Percentiles rank a stretch among this genome's conserved stretches.
Conservation (phyloP, 2,888 invertebrate genomes). For the Sclerodermus sp. region DNA sequence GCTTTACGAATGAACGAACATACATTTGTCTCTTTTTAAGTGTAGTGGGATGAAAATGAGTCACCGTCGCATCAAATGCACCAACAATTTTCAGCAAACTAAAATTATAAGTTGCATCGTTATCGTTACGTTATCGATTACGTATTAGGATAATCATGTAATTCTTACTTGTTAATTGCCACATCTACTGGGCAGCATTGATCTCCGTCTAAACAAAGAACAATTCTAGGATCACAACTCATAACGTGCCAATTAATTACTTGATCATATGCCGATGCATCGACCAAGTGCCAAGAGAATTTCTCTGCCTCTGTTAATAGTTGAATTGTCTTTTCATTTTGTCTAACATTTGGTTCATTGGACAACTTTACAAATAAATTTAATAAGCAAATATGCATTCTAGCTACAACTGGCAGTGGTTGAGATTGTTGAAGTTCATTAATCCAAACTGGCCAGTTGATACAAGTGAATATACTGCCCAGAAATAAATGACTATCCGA, state of each 20-base stretch:
- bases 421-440: constrained; percentile 54
- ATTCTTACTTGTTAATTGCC: constrained; percentile 63
- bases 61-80: constrained; percentile 60
- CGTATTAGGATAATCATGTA: neutral
- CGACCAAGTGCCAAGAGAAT: constrained; percentile 69
- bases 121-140: neutral
- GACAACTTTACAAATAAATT: constrained; percentile 73
- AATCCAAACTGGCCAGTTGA: constrained; percentile 70
- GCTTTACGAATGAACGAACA: constrained; percentile 64
- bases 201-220: constrained; percentile 58
- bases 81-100: constrained; percentile 67
- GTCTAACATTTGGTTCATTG: constrained; percentile 71
- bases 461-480: constrained; percentile 69
- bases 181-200: constrained; percentile 63
- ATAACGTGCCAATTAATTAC: constrained; percentile 75
- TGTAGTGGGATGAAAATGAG: constrained; percentile 58
- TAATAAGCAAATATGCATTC: constrained; percentile 67
- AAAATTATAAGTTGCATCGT: neutral
- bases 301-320: constrained; percentile 65
- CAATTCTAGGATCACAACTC: constrained; percentile 71
- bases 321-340: constrained; percentile 59
- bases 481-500: constrained; percentile 74
- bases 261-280: constrained; percentile 65
- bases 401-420: constrained; percentile 55
- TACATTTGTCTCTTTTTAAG: constrained; percentile 65